Evolutionary conservation across 2,797 vertebrate species (phyloP).

Genomic region (Gymnopithys bicolor): DNA sequence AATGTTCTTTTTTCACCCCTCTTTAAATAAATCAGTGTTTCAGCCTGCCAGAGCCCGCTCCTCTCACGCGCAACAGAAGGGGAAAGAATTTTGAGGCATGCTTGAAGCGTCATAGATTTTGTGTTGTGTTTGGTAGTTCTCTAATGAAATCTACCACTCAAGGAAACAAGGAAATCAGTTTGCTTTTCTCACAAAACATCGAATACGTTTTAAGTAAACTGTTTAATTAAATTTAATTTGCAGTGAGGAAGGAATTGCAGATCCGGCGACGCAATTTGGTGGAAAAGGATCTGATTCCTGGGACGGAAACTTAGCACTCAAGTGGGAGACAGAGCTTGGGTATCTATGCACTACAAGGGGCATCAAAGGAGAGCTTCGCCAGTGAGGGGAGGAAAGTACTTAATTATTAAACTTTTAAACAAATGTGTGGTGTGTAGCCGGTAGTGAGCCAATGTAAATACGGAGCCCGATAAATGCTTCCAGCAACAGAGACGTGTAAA

Average conservation of each 20-base stretch:
- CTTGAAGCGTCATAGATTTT: conserved; percentile 6
- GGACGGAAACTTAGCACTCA: conserved; percentile 31
- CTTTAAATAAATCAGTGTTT: background rate
- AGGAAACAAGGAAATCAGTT: conserved; percentile 59
- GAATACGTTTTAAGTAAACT: conserved; percentile 59
- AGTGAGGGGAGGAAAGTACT: background rate
- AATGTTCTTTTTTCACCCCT: background rate
- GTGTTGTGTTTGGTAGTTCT: background rate
- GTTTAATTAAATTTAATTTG: conserved; percentile 66
- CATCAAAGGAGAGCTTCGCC: conserved; percentile 35
- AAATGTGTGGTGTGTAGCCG: conserved; percentile 12
- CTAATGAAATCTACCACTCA: background rate
- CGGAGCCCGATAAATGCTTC: background rate
- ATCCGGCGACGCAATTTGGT: conserved; percentile 47
- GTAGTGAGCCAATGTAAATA: conserved; percentile 27
- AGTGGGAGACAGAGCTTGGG: conserved; percentile 26
- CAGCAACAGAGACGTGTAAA: conserved; percentile 4
- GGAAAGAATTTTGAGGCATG: background rate
- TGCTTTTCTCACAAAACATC: conserved; percentile 62
- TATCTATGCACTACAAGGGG: conserved; percentile 1
- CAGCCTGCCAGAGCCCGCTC: background rate
- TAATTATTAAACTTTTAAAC: conserved; percentile 49
- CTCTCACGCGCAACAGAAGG: background rate
- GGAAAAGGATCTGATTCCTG: conserved; percentile 34
- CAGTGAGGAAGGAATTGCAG: conserved; percentile 49